Conservation (phyloP, 2,797 vertebrate genomes). For the Gymnothorax javanicus region DNA sequence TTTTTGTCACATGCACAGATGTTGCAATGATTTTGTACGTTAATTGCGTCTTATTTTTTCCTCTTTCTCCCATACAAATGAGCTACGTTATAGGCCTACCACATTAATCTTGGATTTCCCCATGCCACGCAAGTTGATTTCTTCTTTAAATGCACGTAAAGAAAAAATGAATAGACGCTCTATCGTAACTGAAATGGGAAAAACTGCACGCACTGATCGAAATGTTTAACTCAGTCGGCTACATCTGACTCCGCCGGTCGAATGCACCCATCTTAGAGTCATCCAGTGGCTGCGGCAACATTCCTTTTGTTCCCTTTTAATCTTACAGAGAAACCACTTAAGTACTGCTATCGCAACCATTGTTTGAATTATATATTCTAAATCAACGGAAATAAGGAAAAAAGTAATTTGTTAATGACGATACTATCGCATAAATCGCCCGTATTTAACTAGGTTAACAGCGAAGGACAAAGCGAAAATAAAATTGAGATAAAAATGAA, state of each 20-base stretch:
- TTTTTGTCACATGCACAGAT: neutral
- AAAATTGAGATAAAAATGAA: neutral
- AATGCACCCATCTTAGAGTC: neutral
- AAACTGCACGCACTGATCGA: neutral
- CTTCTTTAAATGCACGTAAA: neutral
- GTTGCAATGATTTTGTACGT: neutral
- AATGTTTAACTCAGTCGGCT: neutral
- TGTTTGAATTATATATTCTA: neutral
- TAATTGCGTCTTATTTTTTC: neutral
- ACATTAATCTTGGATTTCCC: neutral
- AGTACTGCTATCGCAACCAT: neutral
- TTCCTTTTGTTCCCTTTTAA: constrained; percentile 10
- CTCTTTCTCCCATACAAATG: neutral
- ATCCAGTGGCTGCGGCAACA: neutral
- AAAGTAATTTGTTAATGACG: neutral
- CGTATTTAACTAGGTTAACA: neutral
- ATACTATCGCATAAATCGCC: neutral
- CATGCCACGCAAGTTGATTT: neutral
- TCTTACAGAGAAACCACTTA: neutral
- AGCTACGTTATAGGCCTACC: neutral
- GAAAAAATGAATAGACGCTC: neutral
- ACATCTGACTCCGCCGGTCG: neutral
- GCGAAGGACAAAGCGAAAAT: neutral
- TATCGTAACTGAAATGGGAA: neutral
- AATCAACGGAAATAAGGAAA: neutral